Percentiles rank a stretch among this genome's conserved stretches.
Conservation (phyloP, 1,140 invertebrate species). For the Drosophila murphyi region DNA sequence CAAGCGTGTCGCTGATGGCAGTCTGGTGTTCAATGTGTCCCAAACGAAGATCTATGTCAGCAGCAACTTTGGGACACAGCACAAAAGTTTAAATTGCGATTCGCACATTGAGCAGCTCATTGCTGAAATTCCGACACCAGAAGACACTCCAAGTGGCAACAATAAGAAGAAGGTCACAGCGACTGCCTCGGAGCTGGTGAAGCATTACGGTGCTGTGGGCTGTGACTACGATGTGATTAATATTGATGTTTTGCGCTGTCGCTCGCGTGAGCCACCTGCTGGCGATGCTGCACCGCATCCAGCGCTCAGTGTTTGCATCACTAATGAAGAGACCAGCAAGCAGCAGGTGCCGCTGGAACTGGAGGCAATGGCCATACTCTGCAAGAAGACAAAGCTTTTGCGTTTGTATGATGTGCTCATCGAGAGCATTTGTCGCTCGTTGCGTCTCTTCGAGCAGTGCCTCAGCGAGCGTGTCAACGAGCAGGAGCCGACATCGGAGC, state of each 20-base stretch:
- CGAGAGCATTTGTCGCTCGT: conserved; percentile 89
- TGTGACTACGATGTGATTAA: conserved; percentile 75
- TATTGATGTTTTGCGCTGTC: conserved; percentile 68
- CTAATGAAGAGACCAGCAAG: conserved; percentile 58
- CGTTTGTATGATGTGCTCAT: conserved; percentile 90
- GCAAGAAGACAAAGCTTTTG: conserved; percentile 87
- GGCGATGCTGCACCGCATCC: conserved; percentile 53
- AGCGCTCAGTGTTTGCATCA: conserved; percentile 64
- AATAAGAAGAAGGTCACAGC: conserved; percentile 54
- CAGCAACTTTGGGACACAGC: conserved; percentile 64
- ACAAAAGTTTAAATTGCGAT: conserved; percentile 54
- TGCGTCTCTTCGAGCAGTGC: conserved; percentile 87
- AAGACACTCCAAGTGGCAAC: conserved; percentile 21
- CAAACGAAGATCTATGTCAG: conserved; percentile 73
- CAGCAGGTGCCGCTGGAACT: conserved; percentile 88
- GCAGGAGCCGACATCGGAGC: conserved; percentile 55
- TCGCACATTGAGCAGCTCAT: conserved; percentile 66
- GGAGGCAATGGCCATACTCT: conserved; percentile 90
- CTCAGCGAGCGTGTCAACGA: conserved; percentile 84
- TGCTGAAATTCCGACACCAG: conserved; percentile 47
- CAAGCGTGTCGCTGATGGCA: conserved; percentile 85
- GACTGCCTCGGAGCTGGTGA: conserved; percentile 19
- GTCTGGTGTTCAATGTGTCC: conserved; percentile 70
- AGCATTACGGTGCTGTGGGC: conserved; percentile 57
- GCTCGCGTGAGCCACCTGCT: conserved; percentile 57